Evolutionary conservation across 2,888 invertebrate genomes (phyloP).

Genomic region (Cerastoderma edule): DNA sequence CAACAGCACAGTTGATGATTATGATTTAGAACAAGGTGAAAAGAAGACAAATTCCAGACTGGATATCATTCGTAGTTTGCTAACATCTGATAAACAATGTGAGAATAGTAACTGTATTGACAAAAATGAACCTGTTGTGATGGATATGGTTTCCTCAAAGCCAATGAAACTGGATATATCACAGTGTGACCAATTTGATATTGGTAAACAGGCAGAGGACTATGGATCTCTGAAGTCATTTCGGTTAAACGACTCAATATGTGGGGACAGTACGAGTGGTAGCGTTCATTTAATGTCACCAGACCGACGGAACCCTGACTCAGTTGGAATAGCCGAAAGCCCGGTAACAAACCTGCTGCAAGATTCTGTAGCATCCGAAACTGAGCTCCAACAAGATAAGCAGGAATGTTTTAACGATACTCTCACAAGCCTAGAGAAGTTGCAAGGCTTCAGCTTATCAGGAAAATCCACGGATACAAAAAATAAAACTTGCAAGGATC

Average conservation of each 20-base stretch:
- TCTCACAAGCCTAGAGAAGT: too few species aligned
- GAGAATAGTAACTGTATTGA: slow-evolving; percentile 9
- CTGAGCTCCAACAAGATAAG: slow-evolving; percentile 19
- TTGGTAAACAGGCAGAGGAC: slow-evolving; percentile 14
- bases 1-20: not conserved
- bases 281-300: slow-evolving; percentile 59
- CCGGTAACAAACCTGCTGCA: slow-evolving; percentile 28
- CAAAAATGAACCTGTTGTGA: slow-evolving; percentile 30
- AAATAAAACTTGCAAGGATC: too few species aligned
- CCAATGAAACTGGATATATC: slow-evolving; percentile 33
- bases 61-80: slow-evolving; percentile 32
- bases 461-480: too few species aligned
- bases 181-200: slow-evolving; percentile 23
- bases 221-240: slow-evolving; percentile 44
- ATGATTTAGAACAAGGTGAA: not conserved
- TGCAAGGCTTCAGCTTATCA: too few species aligned
- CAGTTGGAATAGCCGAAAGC: slow-evolving; percentile 54
- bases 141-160: slow-evolving; percentile 16
- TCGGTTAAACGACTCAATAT: slow-evolving; percentile 34
- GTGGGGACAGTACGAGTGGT: slow-evolving; percentile 36
- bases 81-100: slow-evolving; percentile 17
- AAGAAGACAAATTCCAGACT: slow-evolving; percentile 17
- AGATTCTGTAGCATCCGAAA: slow-evolving; percentile 25
- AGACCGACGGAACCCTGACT: slow-evolving; percentile 58
- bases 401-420: too few species aligned